These are phyloP conservation scores for Danio rerio DNA, from an alignment of 2,113 vertebrate species.

Conservation along the genomic window DNA sequence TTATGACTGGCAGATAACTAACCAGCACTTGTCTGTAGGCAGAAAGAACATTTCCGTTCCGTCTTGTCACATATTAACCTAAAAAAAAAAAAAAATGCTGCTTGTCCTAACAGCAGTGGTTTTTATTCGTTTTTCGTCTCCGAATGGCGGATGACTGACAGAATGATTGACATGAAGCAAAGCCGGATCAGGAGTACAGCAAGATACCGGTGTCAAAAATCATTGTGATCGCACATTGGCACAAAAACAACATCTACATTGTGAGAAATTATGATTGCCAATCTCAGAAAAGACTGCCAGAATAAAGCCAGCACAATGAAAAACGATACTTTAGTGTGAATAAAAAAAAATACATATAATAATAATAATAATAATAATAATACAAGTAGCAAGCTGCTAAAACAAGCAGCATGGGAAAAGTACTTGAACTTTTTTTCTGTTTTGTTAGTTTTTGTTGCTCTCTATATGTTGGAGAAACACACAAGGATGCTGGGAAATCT, in stretches of 20 bases:
- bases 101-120: slow-evolving; percentile 6
- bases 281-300: slow-evolving; percentile 48
- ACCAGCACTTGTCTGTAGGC: background rate
- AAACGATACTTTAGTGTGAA: background rate
- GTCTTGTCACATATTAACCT: slow-evolving; percentile 30
- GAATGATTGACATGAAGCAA: slow-evolving; percentile 31
- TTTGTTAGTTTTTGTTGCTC: too few species aligned
- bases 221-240: slow-evolving; percentile 20
- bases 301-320: slow-evolving; percentile 37
- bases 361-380: background rate
- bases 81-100: slow-evolving; percentile 4
- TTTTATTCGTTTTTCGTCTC: slow-evolving; percentile 10
- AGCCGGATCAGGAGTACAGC: background rate
- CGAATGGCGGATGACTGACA: slow-evolving; percentile 19
- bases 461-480: slow-evolving; percentile 35
- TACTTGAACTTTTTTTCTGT: slow-evolving; percentile 31
- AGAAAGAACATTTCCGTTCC: background rate
- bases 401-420: slow-evolving; percentile 31
- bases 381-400: slow-evolving; percentile 11
- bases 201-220: slow-evolving; percentile 4
- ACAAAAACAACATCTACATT: slow-evolving; percentile 20
- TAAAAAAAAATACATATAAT: too few species aligned
- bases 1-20: slow-evolving; percentile 35
- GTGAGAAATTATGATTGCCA: slow-evolving; percentile 30
- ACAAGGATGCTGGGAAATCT: slow-evolving; percentile 46